These are phyloP conservation scores for Laupala kohalensis DNA, from an alignment of 1,140 invertebrate genomes.

Conservation along the genomic window DNA sequence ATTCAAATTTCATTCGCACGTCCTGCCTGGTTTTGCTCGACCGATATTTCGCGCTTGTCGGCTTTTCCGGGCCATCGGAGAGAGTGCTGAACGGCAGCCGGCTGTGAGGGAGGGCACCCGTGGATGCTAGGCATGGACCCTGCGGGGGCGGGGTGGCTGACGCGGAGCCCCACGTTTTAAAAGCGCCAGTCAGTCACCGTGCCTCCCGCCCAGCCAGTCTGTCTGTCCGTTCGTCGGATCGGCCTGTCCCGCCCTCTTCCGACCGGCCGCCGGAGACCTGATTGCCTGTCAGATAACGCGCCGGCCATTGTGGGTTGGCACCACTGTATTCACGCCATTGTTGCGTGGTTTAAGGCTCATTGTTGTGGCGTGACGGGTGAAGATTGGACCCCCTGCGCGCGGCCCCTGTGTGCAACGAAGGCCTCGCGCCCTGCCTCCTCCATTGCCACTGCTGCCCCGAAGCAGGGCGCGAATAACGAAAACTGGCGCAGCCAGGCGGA, in stretches of 20 bases:
- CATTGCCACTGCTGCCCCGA: too few species aligned
- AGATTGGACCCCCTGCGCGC: neutral
- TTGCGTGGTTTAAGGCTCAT: neutral
- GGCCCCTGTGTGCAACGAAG: too few species aligned
- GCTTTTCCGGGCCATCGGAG: neutral
- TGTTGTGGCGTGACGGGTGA: neutral
- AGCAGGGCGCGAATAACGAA: neutral
- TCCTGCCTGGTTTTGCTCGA: neutral
- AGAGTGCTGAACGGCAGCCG: neutral
- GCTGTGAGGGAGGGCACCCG: too few species aligned
- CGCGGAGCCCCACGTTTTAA: neutral
- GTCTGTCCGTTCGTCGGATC: too few species aligned
- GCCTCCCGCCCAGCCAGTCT: too few species aligned
- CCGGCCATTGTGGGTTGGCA: neutral
- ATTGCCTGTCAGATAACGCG: neutral
- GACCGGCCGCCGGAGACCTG: neutral
- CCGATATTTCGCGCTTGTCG: neutral
- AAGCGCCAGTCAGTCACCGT: neutral
- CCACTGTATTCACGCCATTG: neutral
- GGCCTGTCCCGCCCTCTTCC: too few species aligned
- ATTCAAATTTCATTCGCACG: neutral
- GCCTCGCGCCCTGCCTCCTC: too few species aligned
- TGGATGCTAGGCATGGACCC: neutral
- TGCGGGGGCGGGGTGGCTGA: neutral
- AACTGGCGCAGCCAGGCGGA: neutral